Evolutionary conservation across 2,113 vertebrate species (phyloP), one percentile per base, ranked within the genome.

Genomic region (Isurus oxyrinchus): DNA sequence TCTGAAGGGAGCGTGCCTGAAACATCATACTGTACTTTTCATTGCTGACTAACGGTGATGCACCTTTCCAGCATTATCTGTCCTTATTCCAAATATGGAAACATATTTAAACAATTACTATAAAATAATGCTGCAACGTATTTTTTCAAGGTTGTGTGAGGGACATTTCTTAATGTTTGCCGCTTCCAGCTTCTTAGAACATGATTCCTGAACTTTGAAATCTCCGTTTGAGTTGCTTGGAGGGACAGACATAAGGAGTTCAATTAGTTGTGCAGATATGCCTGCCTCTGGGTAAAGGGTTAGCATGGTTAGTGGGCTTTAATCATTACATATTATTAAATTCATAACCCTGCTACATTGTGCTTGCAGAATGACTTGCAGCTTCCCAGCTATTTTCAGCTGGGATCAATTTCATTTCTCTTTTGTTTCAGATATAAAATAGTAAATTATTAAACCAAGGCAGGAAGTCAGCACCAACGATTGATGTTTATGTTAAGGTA

Each of bases 311-410:
- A 94, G 90, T 94, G 59, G 90, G 40, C 90, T 94, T 63, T 94
- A 66, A 94, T 94, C 90, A 94, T 94, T 94, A 63, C 90, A 61
- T 63, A 94, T 94, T 94, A 94, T 94, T 94, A 94, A 94, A 94
- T 94, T 94, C 90, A 66, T 63, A 94, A 66, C 27, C 90, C 57
- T 35, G 21, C 90, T 94, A 94, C 90, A 94, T 94, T 66, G 90
- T 63, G 61, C 61, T 94, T 94, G 90, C 66, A 72, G 66, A 69
- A 67, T 72, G 23, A 95, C 63, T 49, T 69, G 67, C 66, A 72
- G 94, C 94, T 95, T 72, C 66, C 23, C 67, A 55, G 94, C 25
- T 72, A 76, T 55, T 95, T 72, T 72, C 94, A 95, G 94, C 94
- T 95, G 94, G 94, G 66, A 72, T 40, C 66, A 95, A 95, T 95